phyloP scores from a whole-genome alignment of 2,797 vertebrate genomes.

The Aphelocoma californica region DNA sequence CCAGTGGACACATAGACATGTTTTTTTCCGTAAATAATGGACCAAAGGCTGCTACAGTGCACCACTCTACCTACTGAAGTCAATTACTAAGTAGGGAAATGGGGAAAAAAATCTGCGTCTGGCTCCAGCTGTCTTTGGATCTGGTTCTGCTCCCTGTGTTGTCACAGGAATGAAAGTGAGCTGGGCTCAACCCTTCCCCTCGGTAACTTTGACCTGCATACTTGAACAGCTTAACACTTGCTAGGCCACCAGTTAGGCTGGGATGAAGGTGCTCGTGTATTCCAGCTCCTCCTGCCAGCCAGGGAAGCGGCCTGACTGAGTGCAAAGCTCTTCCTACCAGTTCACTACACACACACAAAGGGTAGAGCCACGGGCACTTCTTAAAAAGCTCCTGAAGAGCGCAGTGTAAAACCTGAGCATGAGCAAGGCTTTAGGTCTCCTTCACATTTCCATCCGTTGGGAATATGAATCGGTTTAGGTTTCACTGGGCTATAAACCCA shows the following conservation, averaged over 20 bases:
- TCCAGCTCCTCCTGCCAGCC: neutral
- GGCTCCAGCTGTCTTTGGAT: neutral
- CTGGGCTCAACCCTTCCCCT: neutral
- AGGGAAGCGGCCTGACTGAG: neutral
- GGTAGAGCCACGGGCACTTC: neutral
- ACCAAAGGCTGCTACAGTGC: neutral
- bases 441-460: neutral
- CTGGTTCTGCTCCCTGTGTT: neutral
- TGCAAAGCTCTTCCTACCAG: neutral
- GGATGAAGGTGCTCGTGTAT: neutral
- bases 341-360: neutral
- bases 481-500: neutral
- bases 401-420: neutral
- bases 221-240: neutral
- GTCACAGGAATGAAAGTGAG: neutral
- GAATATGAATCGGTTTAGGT: neutral
- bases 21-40: neutral
- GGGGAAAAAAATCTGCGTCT: neutral
- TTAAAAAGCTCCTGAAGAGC: neutral
- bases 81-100: neutral
- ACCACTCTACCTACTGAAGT: neutral
- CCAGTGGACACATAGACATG: rapidly evolving
- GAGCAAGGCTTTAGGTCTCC: neutral
- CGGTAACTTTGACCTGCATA: neutral
- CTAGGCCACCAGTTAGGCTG: neutral